Base-by-base conservation (phyloP, 2,113 vertebrate genomes). In the Axis porcinus region DNA sequence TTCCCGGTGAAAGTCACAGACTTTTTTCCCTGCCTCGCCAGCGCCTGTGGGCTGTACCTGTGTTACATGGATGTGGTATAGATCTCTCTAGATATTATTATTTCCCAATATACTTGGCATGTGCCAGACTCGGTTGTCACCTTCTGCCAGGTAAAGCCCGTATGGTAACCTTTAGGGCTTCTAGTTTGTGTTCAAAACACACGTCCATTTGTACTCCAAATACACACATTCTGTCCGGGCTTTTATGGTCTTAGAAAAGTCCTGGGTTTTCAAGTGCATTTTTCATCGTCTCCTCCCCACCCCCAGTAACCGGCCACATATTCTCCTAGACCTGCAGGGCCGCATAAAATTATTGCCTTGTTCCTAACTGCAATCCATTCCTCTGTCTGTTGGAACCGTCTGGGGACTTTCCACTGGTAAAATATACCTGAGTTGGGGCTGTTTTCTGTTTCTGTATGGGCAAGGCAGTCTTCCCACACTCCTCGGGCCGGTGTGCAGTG, bases 1-100 rank as follows among this genome's bases (percentile, higher is more conserved):
- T 84, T 95, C 47, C 85, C 85, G 3, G 14, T 79, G 14, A 13
- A 55, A 93, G 86, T 52, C 95, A 78, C 55, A 16, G 84, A 25
- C 88, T 70, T 50, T 74, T 19, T 36, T 8, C 86, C 78, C 91
- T n/a, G 83, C 62, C 70, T 94, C 36, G 45, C 79, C 21, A 40
- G 94, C 89, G 85, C 94, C 94, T 47, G 85, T 85, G 91, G 91
- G 93, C 96, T 92, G 94, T 88, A 94, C 81, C 36, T 96, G 54
- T 70, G 79, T 86, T 64, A 45, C 79, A 84, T 14, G 82, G 95
- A 84, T 95, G 94, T 62, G 97, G 52, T 52, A 33, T 36, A 78
- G 96, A 92, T 96, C 58, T 36, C 79, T 84, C 45, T 52, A 14
- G 94, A 54, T 89, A 45, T 21, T 82, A 16, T 62, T 87, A 4